Evolutionary conservation across 2,888 invertebrate species (phyloP).

Genomic region (Drosophila pseudotakahashii): DNA sequence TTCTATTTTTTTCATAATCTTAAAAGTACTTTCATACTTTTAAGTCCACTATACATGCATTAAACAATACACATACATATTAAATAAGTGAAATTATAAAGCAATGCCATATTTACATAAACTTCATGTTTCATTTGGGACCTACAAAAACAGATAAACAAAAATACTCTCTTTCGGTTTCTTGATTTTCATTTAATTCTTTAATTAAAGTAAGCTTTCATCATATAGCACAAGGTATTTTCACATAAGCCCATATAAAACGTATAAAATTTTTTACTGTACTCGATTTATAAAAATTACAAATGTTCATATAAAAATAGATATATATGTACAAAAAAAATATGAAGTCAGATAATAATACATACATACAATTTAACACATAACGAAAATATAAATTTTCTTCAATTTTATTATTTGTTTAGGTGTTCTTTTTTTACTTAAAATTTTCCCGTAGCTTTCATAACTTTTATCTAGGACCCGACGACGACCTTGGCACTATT

Average conservation of each 20-base stretch:
- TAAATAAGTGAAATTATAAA: slow-evolving; percentile 3
- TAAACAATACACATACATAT: slow-evolving; percentile 18
- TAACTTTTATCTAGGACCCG: slow-evolving; percentile 35
- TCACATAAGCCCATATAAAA: slow-evolving; percentile 76
- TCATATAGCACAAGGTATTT: slow-evolving; percentile 70
- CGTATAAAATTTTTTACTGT: slow-evolving; percentile 70
- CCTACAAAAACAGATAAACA: slow-evolving; percentile 44
- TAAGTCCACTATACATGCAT: slow-evolving; percentile 1
- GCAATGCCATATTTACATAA: slow-evolving; percentile 16
- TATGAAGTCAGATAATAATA: slow-evolving; percentile 66
- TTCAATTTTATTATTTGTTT: neutral
- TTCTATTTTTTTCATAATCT: neutral
- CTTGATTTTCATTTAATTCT: slow-evolving; percentile 18
- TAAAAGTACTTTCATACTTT: slow-evolving; percentile 26
- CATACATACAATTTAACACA: slow-evolving; percentile 52
- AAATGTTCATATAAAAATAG: slow-evolving; percentile 77
- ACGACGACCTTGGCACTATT: slow-evolving; percentile 8
- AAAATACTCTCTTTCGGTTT: slow-evolving; percentile 56
- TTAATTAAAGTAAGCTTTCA: slow-evolving; percentile 68
- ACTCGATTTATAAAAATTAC: slow-evolving; percentile 65
- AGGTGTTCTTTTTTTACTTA: neutral
- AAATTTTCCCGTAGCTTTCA: slow-evolving; percentile 31
- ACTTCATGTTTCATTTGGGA: neutral
- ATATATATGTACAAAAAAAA: slow-evolving; percentile 69
- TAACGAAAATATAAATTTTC: slow-evolving; percentile 26